phyloP scores from a whole-genome alignment of 2,113 vertebrate genomes.

The Saimiri boliviensis region DNA sequence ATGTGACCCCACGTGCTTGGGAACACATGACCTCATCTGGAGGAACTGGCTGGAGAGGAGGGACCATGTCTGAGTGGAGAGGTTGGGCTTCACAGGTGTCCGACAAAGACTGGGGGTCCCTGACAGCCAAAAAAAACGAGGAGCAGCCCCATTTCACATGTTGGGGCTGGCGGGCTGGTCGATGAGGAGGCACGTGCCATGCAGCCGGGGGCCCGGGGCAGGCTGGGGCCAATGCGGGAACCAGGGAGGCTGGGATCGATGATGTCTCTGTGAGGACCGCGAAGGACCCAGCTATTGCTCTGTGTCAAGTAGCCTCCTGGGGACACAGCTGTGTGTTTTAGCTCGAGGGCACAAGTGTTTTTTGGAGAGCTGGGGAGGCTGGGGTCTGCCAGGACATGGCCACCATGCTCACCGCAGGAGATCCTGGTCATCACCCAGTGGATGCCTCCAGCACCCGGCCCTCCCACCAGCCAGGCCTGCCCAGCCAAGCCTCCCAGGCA shows the following conservation, averaged over 20 bases:
- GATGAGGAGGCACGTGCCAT: too few species aligned
- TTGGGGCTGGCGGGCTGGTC: too few species aligned
- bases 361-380: accelerated
- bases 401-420: neutral
- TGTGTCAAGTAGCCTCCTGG: neutral
- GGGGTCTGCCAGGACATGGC: neutral
- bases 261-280: neutral
- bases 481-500: neutral
- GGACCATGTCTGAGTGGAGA: too few species aligned
- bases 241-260: neutral
- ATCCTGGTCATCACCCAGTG: neutral
- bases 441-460: neutral
- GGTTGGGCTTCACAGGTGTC: too few species aligned
- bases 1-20: too few species aligned
- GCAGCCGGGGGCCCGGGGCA: too few species aligned
- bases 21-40: too few species aligned
- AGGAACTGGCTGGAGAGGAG: too few species aligned
- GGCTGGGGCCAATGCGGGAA: neutral
- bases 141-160: too few species aligned
- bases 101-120: too few species aligned
- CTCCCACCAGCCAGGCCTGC: neutral
- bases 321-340: neutral
- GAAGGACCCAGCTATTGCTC: neutral
- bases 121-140: too few species aligned
- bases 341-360: neutral